Base-by-base conservation (phyloP, 2,797 vertebrate species). In the Pachyuromys duprasi region DNA sequence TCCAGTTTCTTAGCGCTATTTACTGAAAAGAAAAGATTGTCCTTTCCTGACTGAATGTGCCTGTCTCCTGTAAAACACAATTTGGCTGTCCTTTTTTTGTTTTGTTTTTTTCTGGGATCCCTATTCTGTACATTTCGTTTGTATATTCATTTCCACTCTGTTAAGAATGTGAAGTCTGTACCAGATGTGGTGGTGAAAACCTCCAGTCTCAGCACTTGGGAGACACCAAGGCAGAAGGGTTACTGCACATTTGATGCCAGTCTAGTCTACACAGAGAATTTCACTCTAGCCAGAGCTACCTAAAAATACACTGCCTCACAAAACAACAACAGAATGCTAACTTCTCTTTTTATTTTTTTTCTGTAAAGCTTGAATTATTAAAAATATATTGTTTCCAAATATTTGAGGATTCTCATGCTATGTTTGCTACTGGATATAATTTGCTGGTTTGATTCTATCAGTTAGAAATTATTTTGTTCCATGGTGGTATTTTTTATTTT, bases 311-410 rank as follows among this genome's bases (percentile, higher is more conserved):
- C 17, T 86, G 20, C 18, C 31, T 74, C 15, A 2, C 22, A 57
- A 9, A 86, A 55, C 24, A 70, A 36, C 33, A 55, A 11, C 6
- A n/a, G 55, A 36, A 36, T 70, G 14, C 83, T 86, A 36, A 3
- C 45, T 55, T 86, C 49, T 67, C 39, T 70, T 36, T 86, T 70
- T 13, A 28, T 53, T 69, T 53, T 4, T 74, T 74, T 28, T n/a
- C 82, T 49, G 49, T 94, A 78, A 93, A 72, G 45, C 28, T 86
- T 74, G 28, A 28, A 57, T 74, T 90, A 60, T 93, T 78, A 92
- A 33, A 94, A 18, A n/a, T 57, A 72, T 18, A 87, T n/a, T 86
- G n/a, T 95, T 76, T 63, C 60, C 49, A 60, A 62, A 36, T 93
- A 95, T 78, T 89, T 78, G 67, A 39, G 17, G 8, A 49, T 91